Conservation (phyloP, 2,797 vertebrate species). For the Bovichtus variegatus region DNA sequence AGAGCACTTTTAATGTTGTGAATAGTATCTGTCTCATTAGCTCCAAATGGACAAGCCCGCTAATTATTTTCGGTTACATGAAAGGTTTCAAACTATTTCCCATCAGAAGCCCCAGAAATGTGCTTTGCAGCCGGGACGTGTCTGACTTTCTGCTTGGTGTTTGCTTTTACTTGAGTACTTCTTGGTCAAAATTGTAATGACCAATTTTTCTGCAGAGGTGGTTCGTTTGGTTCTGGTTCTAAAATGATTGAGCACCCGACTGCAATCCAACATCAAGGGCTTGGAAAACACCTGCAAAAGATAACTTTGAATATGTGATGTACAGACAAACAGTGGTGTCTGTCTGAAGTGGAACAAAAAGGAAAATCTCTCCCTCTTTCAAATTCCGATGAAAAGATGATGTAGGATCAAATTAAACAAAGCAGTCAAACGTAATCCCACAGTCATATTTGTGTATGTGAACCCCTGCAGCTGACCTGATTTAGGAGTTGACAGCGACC, state of each 20-base stretch:
- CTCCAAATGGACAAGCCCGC: background rate
- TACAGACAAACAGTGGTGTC: background rate
- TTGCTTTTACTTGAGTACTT: background rate
- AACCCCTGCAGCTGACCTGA: no score
- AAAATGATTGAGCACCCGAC: background rate
- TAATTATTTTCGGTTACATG: background rate
- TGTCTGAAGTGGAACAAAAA: no score
- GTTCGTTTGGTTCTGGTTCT: background rate
- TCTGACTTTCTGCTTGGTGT: background rate
- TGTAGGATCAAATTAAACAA: background rate
- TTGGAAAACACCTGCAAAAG: background rate
- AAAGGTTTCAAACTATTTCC: constrained; percentile 9
- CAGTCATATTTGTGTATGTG: background rate
- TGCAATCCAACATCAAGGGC: background rate
- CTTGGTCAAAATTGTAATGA: background rate
- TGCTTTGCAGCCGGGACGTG: background rate
- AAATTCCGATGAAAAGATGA: background rate
- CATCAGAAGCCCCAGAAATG: background rate
- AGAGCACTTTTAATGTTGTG: background rate
- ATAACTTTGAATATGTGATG: background rate
- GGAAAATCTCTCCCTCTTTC: background rate
- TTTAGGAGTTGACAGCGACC: no score
- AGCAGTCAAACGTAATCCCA: background rate
- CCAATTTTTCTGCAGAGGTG: background rate
- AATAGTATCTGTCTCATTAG: background rate